Evolutionary conservation across 64 coral and sea anemone species (phyloP).

Genomic region (Pocillopora verrucosa): DNA sequence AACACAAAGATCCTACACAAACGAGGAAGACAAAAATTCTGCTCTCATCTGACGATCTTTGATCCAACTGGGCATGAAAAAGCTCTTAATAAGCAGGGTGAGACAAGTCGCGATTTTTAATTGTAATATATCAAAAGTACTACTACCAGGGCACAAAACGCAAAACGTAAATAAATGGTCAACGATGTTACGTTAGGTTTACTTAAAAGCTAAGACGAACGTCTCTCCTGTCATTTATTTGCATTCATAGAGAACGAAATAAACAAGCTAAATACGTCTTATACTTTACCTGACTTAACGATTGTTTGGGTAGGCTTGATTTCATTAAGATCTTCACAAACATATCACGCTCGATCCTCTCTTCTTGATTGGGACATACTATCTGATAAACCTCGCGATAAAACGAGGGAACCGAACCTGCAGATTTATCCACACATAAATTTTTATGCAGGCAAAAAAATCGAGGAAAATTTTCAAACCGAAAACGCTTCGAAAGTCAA

Average conservation of each 20-base stretch:
- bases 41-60: no score
- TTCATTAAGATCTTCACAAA: slow-evolving; percentile 87
- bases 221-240: background rate
- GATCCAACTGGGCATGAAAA: no score
- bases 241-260: background rate
- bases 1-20: no score
- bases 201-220: background rate
- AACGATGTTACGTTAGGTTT: no score
- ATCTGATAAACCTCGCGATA: slow-evolving; percentile 90
- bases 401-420: slow-evolving; percentile 76
- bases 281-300: slow-evolving; percentile 64
- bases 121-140: no score
- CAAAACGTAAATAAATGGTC: no score
- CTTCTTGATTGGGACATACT: slow-evolving; percentile 88
- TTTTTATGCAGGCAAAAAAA: background rate
- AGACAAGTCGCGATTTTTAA: no score
- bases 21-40: no score
- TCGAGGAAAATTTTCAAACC: background rate
- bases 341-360: slow-evolving; percentile 80
- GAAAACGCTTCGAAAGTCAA: background rate
- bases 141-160: no score
- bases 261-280: background rate
- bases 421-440: slow-evolving; percentile 7
- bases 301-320: slow-evolving; percentile 86
- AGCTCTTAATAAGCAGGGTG: no score